phyloP scores from a whole-genome alignment of 2,888 invertebrate species.

The Drosophila subquinaria region DNA sequence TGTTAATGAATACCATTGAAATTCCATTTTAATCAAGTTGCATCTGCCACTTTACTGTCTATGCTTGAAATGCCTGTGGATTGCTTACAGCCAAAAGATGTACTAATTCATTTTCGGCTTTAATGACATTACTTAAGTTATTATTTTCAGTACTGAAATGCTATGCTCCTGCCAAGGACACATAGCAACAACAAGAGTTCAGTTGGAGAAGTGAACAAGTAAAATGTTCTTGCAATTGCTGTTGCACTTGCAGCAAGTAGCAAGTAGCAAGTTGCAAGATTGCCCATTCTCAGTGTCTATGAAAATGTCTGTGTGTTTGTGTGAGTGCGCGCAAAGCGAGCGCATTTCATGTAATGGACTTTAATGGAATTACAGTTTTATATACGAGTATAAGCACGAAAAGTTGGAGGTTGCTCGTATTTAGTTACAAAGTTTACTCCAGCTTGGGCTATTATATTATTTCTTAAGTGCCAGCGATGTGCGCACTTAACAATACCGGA shows the following conservation, averaged over 20 bases:
- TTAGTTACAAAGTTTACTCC: slow-evolving; percentile 79
- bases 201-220: slow-evolving; percentile 48
- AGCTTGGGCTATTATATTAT: slow-evolving; percentile 76
- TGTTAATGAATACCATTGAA: neutral
- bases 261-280: slow-evolving; percentile 42
- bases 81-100: slow-evolving; percentile 42
- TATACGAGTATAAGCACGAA: slow-evolving; percentile 40
- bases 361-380: slow-evolving; percentile 81
- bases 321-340: slow-evolving; percentile 41
- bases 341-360: slow-evolving; percentile 80
- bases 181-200: slow-evolving; percentile 26
- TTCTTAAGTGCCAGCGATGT: slow-evolving; percentile 73
- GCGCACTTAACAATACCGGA: slow-evolving; percentile 80
- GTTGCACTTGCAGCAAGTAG: slow-evolving; percentile 42
- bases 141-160: slow-evolving; percentile 76
- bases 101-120: slow-evolving; percentile 71
- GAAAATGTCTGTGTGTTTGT: neutral
- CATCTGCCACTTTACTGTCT: slow-evolving; percentile 2
- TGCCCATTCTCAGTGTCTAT: neutral
- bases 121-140: slow-evolving; percentile 82
- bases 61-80: slow-evolving; percentile 25
- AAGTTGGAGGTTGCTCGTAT: slow-evolving; percentile 58
- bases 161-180: slow-evolving; percentile 68
- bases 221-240: slow-evolving; percentile 56
- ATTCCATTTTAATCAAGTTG: neutral